Base-by-base conservation (phyloP, 2,888 invertebrate species). In the Biston betularia region DNA sequence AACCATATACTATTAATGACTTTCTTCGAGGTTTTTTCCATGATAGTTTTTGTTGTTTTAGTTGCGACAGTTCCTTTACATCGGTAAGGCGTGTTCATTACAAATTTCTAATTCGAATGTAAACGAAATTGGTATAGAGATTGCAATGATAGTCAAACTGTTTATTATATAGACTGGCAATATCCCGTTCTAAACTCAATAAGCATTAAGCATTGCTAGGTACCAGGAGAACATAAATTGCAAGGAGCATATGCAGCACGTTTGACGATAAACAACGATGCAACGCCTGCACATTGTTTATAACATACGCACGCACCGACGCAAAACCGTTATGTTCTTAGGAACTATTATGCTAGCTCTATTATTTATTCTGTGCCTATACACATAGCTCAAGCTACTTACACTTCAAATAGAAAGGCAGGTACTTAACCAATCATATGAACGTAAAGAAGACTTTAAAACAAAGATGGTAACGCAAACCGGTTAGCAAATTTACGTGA, bases 201-300 rank as follows among this genome's bases (percentile, higher is more conserved):
- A 9, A 9, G 38, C 38, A 9, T 9, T 38, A 9, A 6, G 38
- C 6, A 9, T 6, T 38, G 3, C 6, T 38, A 54, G 8, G 50
- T 72, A 72, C 69, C 68, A 73, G 68, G 68, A 68, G 55, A 61
- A 38, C 70, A 75, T 75, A 73, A 73, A 70, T 68, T 49, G 58
- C 52, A 62, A 70, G 72, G 74, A 77, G 62, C 58, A 73, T 69
- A 71, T 73, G 74, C 75, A 74, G 74, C 65, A 58, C 62, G 62
- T 54, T 70, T 68, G 70, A 60, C 70, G 55, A 68, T 76, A 77
- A 76, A 76, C 77, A 77, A 68, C 77, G 65, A 42, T 64, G 70
- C 76, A 77, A 67, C 67, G 73, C 78, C 75, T 75, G 78, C 75
- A 82, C 76, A 84, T 81, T 84, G 83, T 85, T 87, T 85, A 83